Percentiles rank a stretch among this genome's conserved stretches.
Evolutionary conservation across 2,888 invertebrate species (phyloP).

Genomic region (Oscheius myriophilus): DNA sequence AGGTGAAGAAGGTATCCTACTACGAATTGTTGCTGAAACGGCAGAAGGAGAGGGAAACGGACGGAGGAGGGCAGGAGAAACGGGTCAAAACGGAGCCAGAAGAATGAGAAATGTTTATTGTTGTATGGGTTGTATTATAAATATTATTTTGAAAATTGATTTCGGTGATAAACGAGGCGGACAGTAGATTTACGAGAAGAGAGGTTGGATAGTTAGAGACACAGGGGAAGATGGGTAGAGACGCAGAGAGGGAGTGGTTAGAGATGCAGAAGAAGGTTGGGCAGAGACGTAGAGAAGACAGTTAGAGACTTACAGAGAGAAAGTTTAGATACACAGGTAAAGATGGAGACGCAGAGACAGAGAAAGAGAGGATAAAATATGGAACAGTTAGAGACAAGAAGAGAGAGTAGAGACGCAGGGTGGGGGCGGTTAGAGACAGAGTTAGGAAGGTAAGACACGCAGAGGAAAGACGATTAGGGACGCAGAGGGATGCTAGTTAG

Average conservation of each 20-base stretch:
- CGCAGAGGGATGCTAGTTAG: too few relatives aligned
- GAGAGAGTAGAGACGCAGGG: too few relatives aligned
- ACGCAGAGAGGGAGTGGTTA: background rate
- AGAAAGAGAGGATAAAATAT: background rate
- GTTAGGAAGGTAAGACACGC: background rate
- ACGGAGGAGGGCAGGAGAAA: conserved; percentile 22
- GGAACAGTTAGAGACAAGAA: too few relatives aligned
- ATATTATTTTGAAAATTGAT: too few relatives aligned
- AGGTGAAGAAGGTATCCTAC: conserved; percentile 43
- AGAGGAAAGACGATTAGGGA: background rate
- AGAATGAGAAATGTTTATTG: conserved; percentile 7
- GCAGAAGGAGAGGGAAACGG: conserved; percentile 35
- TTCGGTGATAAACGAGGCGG: too few relatives aligned
- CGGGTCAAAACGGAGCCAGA: conserved; percentile 30
- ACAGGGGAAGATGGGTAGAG: too few relatives aligned
- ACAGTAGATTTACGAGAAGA: too few relatives aligned
- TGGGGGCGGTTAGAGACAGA: background rate
- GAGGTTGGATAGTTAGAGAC: too few relatives aligned
- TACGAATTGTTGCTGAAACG: conserved; percentile 45
- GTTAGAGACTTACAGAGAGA: background rate
- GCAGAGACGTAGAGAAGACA: too few relatives aligned
- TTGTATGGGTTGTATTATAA: background rate
- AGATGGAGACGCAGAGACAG: background rate
- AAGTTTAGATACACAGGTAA: background rate
- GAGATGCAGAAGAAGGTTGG: background rate